Evolutionary conservation across 2,113 vertebrate genomes (phyloP).

Genomic region (Microcebus murinus): DNA sequence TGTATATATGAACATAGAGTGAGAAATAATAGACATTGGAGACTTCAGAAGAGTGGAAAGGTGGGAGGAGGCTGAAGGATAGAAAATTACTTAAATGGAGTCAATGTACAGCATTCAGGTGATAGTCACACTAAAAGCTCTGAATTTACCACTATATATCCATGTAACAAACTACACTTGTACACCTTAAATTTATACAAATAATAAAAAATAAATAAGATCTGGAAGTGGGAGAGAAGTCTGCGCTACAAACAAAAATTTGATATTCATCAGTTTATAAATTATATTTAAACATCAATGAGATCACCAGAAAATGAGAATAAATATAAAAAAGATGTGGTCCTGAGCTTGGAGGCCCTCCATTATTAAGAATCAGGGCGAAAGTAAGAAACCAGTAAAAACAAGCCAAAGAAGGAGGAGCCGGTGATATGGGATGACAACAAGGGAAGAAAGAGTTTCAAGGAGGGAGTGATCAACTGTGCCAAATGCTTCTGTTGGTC

Average conservation of each 20-base stretch:
- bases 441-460: background rate
- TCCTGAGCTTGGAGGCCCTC: background rate
- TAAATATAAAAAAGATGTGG: background rate
- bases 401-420: background rate
- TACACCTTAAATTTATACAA: no score
- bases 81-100: no score
- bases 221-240: background rate
- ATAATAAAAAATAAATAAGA: no score
- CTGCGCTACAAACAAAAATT: background rate
- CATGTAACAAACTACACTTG: no score
- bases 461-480: background rate
- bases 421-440: background rate
- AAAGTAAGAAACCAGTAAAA: background rate
- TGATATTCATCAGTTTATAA: background rate
- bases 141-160: no score
- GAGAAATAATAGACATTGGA: no score
- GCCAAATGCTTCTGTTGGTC: background rate
- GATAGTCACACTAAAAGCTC: no score
- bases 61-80: no score
- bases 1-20: no score
- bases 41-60: no score
- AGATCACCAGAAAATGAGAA: background rate
- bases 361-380: background rate
- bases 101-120: no score
- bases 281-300: slow-evolving; percentile 25